These are phyloP conservation scores for Pseudomyrmex flavicornis DNA, from an alignment of 1,140 invertebrate species.

Conservation along the genomic window DNA sequence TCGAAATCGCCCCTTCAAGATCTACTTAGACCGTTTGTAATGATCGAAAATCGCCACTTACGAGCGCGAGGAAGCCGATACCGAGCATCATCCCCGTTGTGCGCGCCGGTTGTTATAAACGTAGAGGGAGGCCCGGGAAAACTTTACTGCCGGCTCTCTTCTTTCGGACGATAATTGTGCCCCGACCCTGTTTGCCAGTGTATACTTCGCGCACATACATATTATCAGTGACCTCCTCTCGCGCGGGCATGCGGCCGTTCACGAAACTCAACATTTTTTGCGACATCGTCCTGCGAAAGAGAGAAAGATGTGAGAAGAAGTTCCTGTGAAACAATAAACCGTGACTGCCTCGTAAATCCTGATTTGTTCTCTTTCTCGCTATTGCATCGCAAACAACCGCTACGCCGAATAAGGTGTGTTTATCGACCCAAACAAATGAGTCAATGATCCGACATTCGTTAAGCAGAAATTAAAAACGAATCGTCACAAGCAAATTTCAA, in stretches of 20 bases:
- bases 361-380: constrained; percentile 13
- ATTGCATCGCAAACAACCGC: not conserved
- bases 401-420: no score
- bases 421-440: no score
- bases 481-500: no score
- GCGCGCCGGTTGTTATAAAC: constrained; percentile 53
- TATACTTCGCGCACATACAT: constrained; percentile 41
- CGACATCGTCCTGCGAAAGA: not conserved
- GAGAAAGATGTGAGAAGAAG: not conserved
- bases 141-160: constrained; percentile 60
- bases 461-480: no score
- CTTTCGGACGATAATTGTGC: constrained; percentile 57
- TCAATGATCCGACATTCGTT: no score
- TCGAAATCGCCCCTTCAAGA: constrained; percentile 51
- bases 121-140: constrained; percentile 21
- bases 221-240: constrained; percentile 16
- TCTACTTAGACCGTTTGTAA: constrained; percentile 64
- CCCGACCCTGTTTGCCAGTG: constrained; percentile 51
- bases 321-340: constrained; percentile 1
- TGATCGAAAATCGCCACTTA: constrained; percentile 71
- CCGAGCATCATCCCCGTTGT: constrained; percentile 27
- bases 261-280: constrained; percentile 42
- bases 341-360: not conserved
- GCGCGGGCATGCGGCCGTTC: not conserved
- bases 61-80: constrained; percentile 28